Percentiles rank a stretch among this genome's conserved stretches.
These are phyloP conservation scores for Callinectes sapidus DNA, from an alignment of 2,888 invertebrate species.

Conservation along the genomic window DNA sequence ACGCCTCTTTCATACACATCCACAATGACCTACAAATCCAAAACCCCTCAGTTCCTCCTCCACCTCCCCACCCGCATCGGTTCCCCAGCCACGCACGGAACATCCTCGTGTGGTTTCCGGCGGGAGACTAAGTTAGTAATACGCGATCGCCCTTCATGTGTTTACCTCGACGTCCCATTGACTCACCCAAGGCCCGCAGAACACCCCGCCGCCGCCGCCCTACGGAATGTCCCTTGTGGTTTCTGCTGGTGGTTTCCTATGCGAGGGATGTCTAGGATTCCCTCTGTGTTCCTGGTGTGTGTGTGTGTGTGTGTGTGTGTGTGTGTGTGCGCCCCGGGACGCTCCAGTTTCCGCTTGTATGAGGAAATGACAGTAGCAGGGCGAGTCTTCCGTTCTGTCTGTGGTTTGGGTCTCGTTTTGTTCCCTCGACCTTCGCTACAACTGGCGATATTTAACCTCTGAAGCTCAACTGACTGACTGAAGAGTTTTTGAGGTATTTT, in stretches of 20 bases:
- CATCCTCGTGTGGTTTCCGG: background rate
- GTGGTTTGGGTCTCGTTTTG: background rate
- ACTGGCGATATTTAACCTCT: too few species aligned
- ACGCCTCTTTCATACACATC: background rate
- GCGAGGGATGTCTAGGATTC: background rate
- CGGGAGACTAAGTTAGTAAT: background rate
- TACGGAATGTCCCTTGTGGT: background rate
- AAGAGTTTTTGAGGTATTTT: too few species aligned
- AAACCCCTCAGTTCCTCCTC: background rate
- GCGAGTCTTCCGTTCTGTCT: background rate
- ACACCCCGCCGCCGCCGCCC: background rate
- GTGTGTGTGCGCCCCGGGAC: background rate
- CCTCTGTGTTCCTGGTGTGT: constrained; percentile 12
- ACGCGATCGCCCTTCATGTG: background rate
- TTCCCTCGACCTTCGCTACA: background rate
- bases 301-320: background rate
- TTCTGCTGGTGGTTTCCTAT: background rate
- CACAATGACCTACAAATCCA: background rate
- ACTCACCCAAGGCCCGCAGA: background rate
- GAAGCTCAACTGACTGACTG: too few species aligned
- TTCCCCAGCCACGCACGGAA: background rate
- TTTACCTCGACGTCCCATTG: background rate
- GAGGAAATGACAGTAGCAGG: background rate
- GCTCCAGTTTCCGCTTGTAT: background rate
- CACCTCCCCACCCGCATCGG: background rate